A percentile compares a stretch with the other conserved stretches of the same genome.
Conservation (phyloP, 2,113 vertebrate genomes). For the Leptocoma aspasia region DNA sequence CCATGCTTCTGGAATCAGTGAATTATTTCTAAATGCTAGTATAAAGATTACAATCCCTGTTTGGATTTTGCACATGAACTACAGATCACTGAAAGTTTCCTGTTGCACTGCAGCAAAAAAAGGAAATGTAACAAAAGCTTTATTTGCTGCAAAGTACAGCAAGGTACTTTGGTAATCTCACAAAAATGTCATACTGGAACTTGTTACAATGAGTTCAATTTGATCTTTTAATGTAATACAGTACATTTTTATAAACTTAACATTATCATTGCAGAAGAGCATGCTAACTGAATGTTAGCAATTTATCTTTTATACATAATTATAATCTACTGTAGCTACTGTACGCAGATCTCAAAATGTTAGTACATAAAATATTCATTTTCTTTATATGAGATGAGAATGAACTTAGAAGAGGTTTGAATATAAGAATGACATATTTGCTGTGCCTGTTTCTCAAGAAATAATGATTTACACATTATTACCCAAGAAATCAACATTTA, state of each 20-base stretch:
- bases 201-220: slow-evolving; percentile 65
- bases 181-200: slow-evolving; percentile 66
- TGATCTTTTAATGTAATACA: slow-evolving; percentile 72
- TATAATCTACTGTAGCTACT: slow-evolving; percentile 67
- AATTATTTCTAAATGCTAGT: slow-evolving; percentile 17
- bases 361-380: slow-evolving; percentile 71
- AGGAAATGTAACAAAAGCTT: not conserved
- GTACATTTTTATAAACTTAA: slow-evolving; percentile 71
- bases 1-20: slow-evolving; percentile 17
- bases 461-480: slow-evolving; percentile 68
- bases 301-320: slow-evolving; percentile 65
- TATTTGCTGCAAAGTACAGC: slow-evolving; percentile 55
- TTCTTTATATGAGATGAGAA: slow-evolving; percentile 64
- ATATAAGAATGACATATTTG: slow-evolving; percentile 62
- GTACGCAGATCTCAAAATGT: slow-evolving; percentile 68
- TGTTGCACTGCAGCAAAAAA: slow-evolving; percentile 67
- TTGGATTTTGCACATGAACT: slow-evolving; percentile 50
- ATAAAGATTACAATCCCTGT: slow-evolving; percentile 13
- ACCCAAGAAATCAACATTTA: slow-evolving; percentile 66
- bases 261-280: slow-evolving; percentile 64
- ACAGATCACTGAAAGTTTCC: slow-evolving; percentile 56
- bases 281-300: slow-evolving; percentile 71
- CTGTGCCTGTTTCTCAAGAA: slow-evolving; percentile 70
- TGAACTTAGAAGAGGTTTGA: slow-evolving; percentile 55
- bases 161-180: slow-evolving; percentile 56